Conservation (phyloP, 2,888 invertebrate genomes). For the Cynaeus angustus region DNA sequence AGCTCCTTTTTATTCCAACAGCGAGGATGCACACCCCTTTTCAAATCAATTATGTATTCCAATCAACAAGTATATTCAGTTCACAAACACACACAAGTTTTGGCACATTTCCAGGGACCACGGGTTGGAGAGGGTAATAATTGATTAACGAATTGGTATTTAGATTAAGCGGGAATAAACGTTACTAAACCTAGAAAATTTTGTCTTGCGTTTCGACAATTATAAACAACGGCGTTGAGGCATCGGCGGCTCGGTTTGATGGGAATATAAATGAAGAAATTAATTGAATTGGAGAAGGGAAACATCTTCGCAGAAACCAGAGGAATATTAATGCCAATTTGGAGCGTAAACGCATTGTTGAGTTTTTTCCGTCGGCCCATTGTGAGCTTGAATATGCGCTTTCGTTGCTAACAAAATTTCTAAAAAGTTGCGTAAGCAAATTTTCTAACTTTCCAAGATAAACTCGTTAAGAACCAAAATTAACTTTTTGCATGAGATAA, state of each 20-base stretch:
- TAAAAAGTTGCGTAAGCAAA: constrained; percentile 4
- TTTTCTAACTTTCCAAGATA: constrained; percentile 6
- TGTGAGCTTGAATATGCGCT: neutral
- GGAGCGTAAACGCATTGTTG: neutral
- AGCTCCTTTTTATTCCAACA: constrained; percentile 19
- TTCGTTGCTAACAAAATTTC: neutral
- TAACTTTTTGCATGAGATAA: constrained; percentile 13
- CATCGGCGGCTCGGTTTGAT: neutral
- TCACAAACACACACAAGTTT: constrained; percentile 35
- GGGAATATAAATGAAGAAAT: constrained; percentile 12
- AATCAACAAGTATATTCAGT: constrained; percentile 45
- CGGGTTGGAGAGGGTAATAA: neutral
- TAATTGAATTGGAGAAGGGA: constrained; percentile 7
- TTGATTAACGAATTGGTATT: constrained; percentile 18
- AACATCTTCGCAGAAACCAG: neutral
- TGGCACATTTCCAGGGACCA: constrained; percentile 20
- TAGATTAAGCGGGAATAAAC: neutral
- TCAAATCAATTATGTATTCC: constrained; percentile 45
- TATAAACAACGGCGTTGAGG: neutral
- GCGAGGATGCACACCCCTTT: constrained; percentile 19
- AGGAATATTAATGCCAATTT: constrained; percentile 8
- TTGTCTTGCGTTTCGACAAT: neutral
- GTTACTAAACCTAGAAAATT: too few relatives aligned
- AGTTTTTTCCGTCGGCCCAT: neutral
- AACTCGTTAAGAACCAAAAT: constrained; percentile 13